A percentile compares a stretch with the other conserved stretches of the same genome.
These are phyloP conservation scores for Orchesellides sinensis DNA, from an alignment of 2,888 invertebrate species.

Conservation along the genomic window DNA sequence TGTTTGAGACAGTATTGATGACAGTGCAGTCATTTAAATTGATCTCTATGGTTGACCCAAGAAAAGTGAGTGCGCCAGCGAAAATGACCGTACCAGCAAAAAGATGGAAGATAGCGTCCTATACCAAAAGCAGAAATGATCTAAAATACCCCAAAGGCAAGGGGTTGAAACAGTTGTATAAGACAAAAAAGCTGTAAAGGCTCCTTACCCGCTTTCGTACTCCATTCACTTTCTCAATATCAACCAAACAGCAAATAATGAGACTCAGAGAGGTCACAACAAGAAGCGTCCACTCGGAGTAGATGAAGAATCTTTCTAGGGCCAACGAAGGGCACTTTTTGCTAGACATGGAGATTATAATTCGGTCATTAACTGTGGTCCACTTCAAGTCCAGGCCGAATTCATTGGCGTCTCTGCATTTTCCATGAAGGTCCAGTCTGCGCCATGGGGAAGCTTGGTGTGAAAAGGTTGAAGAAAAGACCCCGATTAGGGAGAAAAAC, in stretches of 20 bases:
- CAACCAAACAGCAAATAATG: not conserved
- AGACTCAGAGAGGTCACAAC: not conserved
- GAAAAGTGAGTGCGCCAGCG: not conserved
- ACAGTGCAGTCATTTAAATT: not conserved
- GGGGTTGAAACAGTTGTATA: no score
- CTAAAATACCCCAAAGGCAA: no score
- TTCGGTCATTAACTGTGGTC: not conserved
- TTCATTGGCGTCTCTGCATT: no score
- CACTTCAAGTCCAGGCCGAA: no score
- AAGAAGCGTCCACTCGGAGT: not conserved
- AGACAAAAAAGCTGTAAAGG: no score
- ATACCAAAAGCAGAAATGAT: not conserved
- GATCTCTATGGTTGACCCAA: not conserved
- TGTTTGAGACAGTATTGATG: no score
- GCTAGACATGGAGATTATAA: not conserved
- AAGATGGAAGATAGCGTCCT: slow-evolving; percentile 8
- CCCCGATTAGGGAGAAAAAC: no score
- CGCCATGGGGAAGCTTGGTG: no score
- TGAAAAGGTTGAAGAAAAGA: no score
- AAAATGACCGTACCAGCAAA: not conserved
- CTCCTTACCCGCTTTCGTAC: not conserved
- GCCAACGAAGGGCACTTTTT: not conserved
- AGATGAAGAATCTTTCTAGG: not conserved
- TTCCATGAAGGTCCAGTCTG: no score
- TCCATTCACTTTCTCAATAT: slow-evolving; percentile 1